A percentile compares a stretch with the other conserved stretches of the same genome.
phyloP scores from a whole-genome alignment of 2,113 vertebrate species.

The Phoxinus phoxinus region DNA sequence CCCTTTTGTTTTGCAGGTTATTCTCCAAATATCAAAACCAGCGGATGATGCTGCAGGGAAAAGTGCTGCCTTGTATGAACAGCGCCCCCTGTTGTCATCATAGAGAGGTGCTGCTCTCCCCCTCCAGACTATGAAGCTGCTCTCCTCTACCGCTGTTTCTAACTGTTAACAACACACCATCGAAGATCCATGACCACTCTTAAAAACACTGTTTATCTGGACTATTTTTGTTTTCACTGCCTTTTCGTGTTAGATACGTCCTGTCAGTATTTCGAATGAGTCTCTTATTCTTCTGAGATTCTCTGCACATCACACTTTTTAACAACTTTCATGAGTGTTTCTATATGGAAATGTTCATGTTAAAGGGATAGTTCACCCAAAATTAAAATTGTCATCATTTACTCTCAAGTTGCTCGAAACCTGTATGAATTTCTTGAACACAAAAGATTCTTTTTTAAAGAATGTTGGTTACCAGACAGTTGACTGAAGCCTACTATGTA shows the following conservation, averaged over 20 bases:
- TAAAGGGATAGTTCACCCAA: too few species aligned
- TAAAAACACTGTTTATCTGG: not conserved
- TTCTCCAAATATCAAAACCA: slow-evolving; percentile 61
- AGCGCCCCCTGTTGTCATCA: slow-evolving; percentile 49
- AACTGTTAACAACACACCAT: slow-evolving; percentile 34
- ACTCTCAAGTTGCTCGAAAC: too few species aligned
- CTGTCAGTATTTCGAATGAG: not conserved
- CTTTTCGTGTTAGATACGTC: not conserved
- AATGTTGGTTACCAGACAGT: too few species aligned
- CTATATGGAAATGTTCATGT: not conserved
- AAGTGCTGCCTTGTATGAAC: slow-evolving; percentile 48
- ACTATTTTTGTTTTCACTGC: not conserved
- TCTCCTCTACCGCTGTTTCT: slow-evolving; percentile 75
- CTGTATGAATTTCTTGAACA: too few species aligned
- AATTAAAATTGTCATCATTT: too few species aligned
- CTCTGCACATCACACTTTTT: not conserved
- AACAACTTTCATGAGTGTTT: not conserved
- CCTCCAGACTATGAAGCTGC: slow-evolving; percentile 78
- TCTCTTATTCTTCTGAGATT: not conserved
- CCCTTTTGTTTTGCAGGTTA: slow-evolving; percentile 60
- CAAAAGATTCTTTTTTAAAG: too few species aligned
- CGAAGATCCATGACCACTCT: not conserved
- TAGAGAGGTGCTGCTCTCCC: slow-evolving; percentile 58
- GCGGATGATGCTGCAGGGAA: slow-evolving; percentile 39
- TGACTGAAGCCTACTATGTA: too few species aligned